Percentiles rank a stretch among this genome's conserved stretches.
These are phyloP conservation scores for Embidobia sp. DNA, from an alignment of 2,888 invertebrate species.

Conservation along the genomic window DNA sequence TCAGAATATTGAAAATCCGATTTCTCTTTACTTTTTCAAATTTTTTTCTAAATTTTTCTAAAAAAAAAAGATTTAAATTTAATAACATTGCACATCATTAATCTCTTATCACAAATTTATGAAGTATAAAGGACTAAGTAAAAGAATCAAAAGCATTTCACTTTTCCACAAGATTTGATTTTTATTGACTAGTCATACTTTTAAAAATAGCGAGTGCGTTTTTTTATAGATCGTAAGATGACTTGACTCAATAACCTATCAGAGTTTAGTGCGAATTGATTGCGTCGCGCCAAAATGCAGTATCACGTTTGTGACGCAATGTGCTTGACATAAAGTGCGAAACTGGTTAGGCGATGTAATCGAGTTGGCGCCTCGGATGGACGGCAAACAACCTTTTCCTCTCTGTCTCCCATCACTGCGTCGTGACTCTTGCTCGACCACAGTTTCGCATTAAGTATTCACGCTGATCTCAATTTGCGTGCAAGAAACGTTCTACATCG, in stretches of 20 bases:
- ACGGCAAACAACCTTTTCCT: constrained; percentile 77
- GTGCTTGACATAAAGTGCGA: constrained; percentile 72
- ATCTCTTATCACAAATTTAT: too few species aligned
- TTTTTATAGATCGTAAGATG: too few species aligned
- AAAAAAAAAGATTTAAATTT: too few species aligned
- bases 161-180: too few species aligned
- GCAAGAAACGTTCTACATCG: constrained; percentile 73
- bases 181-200: too few species aligned
- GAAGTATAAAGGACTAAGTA: too few species aligned
- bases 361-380: constrained; percentile 77
- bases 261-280: constrained; percentile 42
- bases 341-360: constrained; percentile 77
- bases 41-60: too few species aligned
- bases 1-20: too few species aligned
- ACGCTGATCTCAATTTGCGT: constrained; percentile 79
- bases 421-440: constrained; percentile 77
- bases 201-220: too few species aligned
- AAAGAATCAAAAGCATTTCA: too few species aligned
- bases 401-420: constrained; percentile 73
- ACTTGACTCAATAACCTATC: constrained; percentile 24
- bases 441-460: constrained; percentile 77
- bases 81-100: too few species aligned
- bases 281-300: constrained; percentile 44
- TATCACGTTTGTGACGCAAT: constrained; percentile 63
- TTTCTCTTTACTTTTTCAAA: too few species aligned